Conservation (phyloP, 2,888 invertebrate species). For the Agrotis ipsilon region DNA sequence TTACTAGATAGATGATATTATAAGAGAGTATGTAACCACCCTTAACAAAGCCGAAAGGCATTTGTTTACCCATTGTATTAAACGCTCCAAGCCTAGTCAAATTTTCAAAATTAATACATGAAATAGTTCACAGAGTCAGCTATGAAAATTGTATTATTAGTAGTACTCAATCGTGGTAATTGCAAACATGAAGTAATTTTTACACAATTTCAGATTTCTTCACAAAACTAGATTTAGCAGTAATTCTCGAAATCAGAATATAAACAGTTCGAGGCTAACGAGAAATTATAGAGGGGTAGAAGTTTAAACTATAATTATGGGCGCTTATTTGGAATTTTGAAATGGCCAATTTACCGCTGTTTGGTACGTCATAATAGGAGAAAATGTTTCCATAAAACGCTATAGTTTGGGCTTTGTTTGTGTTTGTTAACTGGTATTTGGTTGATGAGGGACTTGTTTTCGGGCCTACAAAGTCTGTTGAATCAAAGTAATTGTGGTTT, state of each 20-base stretch:
- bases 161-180: background rate
- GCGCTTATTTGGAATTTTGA: slow-evolving; percentile 70
- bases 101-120: too few species aligned
- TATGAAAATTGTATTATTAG: too few species aligned
- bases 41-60: too few species aligned
- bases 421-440: slow-evolving; percentile 55
- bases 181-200: slow-evolving; percentile 2
- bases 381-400: slow-evolving; percentile 69
- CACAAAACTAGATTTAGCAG: slow-evolving; percentile 26
- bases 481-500: slow-evolving; percentile 24
- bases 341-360: slow-evolving; percentile 72
- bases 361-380: slow-evolving; percentile 70
- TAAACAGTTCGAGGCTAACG: slow-evolving; percentile 59
- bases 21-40: too few species aligned
- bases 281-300: slow-evolving; percentile 69
- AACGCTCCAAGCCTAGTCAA: too few species aligned
- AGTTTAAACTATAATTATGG: slow-evolving; percentile 74
- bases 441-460: slow-evolving; percentile 33
- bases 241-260: slow-evolving; percentile 50
- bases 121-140: too few species aligned
- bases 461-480: slow-evolving; percentile 16
- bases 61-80: too few species aligned
- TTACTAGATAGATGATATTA: too few species aligned
- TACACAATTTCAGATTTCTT: background rate
- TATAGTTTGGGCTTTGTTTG: slow-evolving; percentile 60